phyloP scores from a whole-genome alignment of 1,140 invertebrate genomes.

The Dysdera silvatica region DNA sequence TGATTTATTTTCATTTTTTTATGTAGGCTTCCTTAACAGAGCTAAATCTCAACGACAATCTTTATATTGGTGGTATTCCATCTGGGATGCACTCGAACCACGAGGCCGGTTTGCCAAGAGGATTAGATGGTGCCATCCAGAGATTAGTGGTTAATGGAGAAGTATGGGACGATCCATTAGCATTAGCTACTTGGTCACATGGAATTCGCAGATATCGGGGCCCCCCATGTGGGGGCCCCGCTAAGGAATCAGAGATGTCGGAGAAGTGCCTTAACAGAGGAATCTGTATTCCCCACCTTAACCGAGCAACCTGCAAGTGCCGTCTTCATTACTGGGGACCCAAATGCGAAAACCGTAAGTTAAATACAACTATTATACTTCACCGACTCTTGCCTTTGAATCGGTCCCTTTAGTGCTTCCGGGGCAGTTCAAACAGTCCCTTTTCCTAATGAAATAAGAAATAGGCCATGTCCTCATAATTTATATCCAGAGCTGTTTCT shows the following conservation, averaged over 20 bases:
- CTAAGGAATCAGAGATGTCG: too few relatives aligned
- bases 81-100: constrained; percentile 60
- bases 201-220: constrained; percentile 58
- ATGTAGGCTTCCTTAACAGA: constrained; percentile 67
- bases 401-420: too few relatives aligned
- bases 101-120: constrained; percentile 59
- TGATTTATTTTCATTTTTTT: too few relatives aligned
- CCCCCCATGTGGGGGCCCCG: constrained; percentile 59
- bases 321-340: constrained; percentile 55
- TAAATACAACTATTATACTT: too few relatives aligned
- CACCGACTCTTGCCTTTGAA: too few relatives aligned
- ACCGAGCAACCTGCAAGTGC: constrained; percentile 60
- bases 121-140: constrained; percentile 74
- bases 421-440: neutral
- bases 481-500: too few relatives aligned
- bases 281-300: constrained; percentile 61
- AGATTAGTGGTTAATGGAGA: constrained; percentile 71
- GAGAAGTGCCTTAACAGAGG: constrained; percentile 61
- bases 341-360: constrained; percentile 62
- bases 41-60: constrained; percentile 70
- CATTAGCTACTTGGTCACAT: constrained; percentile 30
- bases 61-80: constrained; percentile 74
- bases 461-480: too few relatives aligned
- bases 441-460: too few relatives aligned
- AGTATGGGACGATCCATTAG: constrained; percentile 46